Base-by-base conservation (phyloP, 2,113 vertebrate genomes). In the Cisticola juncidis region DNA sequence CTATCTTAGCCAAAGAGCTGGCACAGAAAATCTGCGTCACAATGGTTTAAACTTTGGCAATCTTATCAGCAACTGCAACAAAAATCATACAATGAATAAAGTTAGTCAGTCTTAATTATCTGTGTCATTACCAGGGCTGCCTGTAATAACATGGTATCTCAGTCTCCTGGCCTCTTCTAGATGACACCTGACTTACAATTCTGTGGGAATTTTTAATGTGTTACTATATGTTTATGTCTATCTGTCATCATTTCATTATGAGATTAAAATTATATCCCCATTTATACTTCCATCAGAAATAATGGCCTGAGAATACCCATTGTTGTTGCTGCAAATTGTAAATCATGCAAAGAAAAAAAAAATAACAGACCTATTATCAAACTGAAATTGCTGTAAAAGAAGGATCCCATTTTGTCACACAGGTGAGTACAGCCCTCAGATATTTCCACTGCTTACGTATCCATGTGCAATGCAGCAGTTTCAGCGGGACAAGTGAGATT, bases 231-330 rank as follows among this genome's bases (percentile, higher is more conserved):
- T 92, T 95, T 96, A 93, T 66, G 58, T 62, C 40, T n/a, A 91
- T 88, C 93, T 96, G 82, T 96, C 93, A 95, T 90, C 92, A 28
- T 86, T 87, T 93, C 94, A 95, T 93, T 86, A 93, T 74, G 56
- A 96, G 91, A 96, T 95, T 94, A 95, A 88, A 96, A 95, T 93
- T 88, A 90, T 58, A 92, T 78, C 76, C 64, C 47, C 56, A 88
- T 68, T 95, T 90, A 91, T 45, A 76, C 21, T 82, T 83, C 72
- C 87, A 64, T 95, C 76, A 92, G 51, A 94, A 92, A 92, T 96
- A 94, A 97, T 94, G 70, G 80, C 76, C 91, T 90, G 64, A 86
- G 83, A 95, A 90, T 82, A 80, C 24, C n/a, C 54, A 86, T 48
- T 92, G 90, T 93, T 92, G 78, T 54, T 93, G 56, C 53, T 88